Evolutionary conservation across 2,113 vertebrate genomes (phyloP), one percentile per base, ranked within the genome.

Genomic region (Phyllostomus hastatus): DNA sequence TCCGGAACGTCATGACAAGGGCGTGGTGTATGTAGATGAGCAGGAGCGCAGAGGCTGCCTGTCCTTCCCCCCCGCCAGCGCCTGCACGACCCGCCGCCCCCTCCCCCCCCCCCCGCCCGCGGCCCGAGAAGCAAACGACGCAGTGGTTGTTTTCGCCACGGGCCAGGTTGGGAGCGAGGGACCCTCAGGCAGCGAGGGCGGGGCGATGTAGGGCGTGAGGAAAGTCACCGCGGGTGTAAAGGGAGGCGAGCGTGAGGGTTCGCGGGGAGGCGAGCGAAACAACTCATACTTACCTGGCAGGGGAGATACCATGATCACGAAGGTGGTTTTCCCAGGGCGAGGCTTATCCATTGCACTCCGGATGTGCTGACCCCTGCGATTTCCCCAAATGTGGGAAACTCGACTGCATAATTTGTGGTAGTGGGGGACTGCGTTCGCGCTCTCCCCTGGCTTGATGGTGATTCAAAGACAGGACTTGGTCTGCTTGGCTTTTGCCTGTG

Each of bases 391-490:
- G 97, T 80, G 69, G 90, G 94, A 95, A 96, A 93, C 69, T 85
- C 69, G 80, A 95, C 89, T 97, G 95, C 95, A 91, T 92, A 91
- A 83, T 94, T 95, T 96, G 79, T 97, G 95, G 86, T 97, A 96
- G 95, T 90, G 93, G 92, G 94, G 97, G 97, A 95, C 86, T 97
- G 95, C 85, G 94, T 97, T 97, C 86, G 90, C 81, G 93, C 93
- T 97, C 54, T 97, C 92, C 91, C 87, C 96, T 89, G 38, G 0
- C 0, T 0, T 3, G 50, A 5, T 17, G 12, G 16, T 17, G 52
- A 19, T 5, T 5, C 6, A 43, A 43, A 43, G 43, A 43, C 8
- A 43, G 0, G 3, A 41, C 38, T 4, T 41, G 3, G 38, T 4
- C 38, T 3, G 38, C 38, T 4, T 41, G 38, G 3, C 4, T 41